Base-by-base conservation (phyloP, 2,888 invertebrate genomes). In the Hyles lineata region DNA sequence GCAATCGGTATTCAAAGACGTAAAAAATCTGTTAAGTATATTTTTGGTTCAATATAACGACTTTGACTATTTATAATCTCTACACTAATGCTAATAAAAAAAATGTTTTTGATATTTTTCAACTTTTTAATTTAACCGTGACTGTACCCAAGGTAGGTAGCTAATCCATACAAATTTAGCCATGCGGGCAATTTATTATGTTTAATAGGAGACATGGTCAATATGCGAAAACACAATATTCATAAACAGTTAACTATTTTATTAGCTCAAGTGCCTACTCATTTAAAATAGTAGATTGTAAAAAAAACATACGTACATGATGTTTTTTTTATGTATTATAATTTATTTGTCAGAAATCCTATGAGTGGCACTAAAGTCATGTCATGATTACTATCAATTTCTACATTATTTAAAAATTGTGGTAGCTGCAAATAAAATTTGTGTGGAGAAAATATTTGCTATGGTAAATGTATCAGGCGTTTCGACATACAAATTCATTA, bases 151-250 rank as follows among this genome's bases (percentile, higher is more conserved):
- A 81, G 78, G 76, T 80, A 80, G 77, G 74, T 79, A 79, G 76
- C 79, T 82, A 78, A 81, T 80, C 80, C 76, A 79, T 76, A 79
- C 73, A 77, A 80, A 82, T 82, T 84, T 80, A 81, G 80, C 80
- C 76, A 88, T 88, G 87, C 87, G 88, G 87, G 88, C 83, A 81
- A 84, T 85, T 83, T 83, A 80, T 77, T 74, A 76, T 69, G 73
- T 58, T 67, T 75, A 75, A 78, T 78, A 76, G 61, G 72, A 29
- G 71, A 76, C 70, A 55, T 73, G 77, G 78, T 77, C 77, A 80
- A 70, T 21, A 63, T 67, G 67, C 67, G 23, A 67, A 67, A 50
- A 50, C 23, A 63, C 35, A n/a, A 21, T 21, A 43, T 35, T 63
- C 35, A 43, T 67, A 50, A 23, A 67, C 17, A 17, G 60, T 60